Evolutionary conservation across 1,140 invertebrate species (phyloP).

Genomic region (Eupeodes corollae): DNA sequence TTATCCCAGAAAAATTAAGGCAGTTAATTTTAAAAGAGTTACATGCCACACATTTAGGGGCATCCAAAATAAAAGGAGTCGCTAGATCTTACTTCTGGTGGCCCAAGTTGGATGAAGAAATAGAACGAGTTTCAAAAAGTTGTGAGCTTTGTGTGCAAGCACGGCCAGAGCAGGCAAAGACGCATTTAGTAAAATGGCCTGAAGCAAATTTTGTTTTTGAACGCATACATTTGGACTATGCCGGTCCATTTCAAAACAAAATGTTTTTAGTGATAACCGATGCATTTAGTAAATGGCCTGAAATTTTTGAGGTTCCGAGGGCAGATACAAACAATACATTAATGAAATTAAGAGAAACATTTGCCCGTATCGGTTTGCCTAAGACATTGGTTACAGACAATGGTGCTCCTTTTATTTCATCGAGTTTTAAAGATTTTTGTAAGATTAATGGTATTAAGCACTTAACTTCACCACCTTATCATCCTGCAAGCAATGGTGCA

Average conservation of each 20-base stretch:
- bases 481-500: conserved; percentile 28
- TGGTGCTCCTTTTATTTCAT: neutral
- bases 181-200: conserved; percentile 1
- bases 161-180: conserved; percentile 19
- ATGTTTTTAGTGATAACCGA: conserved; percentile 4
- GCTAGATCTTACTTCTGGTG: conserved; percentile 32
- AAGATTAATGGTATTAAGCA: conserved; percentile 15
- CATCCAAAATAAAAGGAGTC: conserved; percentile 35
- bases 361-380: neutral
- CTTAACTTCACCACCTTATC: conserved; percentile 20
- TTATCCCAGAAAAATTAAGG: conserved; percentile 28
- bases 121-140: conserved; percentile 14
- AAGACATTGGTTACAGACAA: conserved; percentile 13
- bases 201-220: neutral
- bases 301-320: conserved; percentile 1
- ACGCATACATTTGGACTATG: conserved; percentile 8
- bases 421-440: neutral
- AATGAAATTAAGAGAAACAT: neutral
- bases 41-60: conserved; percentile 33
- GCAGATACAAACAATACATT: neutral
- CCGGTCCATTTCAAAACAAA: conserved; percentile 4
- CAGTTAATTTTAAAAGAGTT: conserved; percentile 26
- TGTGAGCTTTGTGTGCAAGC: conserved; percentile 11
- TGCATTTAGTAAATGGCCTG: conserved; percentile 9
- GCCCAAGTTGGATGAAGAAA: conserved; percentile 33